A percentile compares a stretch with the other conserved stretches of the same genome.
Evolutionary conservation across 2,113 vertebrate species (phyloP).

Genomic region (Neopipo cinnamomea): DNA sequence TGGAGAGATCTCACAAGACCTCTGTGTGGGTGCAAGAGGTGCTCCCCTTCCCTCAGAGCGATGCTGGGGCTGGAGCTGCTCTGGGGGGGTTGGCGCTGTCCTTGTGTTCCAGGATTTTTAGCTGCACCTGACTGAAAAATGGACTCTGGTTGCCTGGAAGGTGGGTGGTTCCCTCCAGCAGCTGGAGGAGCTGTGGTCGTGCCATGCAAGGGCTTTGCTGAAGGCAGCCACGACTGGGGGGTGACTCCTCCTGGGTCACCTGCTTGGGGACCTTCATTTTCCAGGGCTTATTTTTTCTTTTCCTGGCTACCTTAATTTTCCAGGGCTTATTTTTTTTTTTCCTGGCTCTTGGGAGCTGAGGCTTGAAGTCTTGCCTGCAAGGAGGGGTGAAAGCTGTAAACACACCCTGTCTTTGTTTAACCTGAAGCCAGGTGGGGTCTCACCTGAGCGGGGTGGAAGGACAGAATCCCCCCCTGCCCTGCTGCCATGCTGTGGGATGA

Average conservation of each 20-base stretch:
- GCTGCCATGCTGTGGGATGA: background rate
- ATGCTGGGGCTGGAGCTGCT: background rate
- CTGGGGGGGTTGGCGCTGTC: rapidly evolving
- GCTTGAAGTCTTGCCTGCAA: no score
- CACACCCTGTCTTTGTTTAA: no score
- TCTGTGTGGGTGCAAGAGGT: background rate
- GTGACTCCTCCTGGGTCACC: no score
- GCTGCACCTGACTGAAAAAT: background rate
- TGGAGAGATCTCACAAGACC: background rate
- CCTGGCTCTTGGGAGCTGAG: no score
- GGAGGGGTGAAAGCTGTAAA: no score
- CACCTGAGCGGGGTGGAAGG: background rate
- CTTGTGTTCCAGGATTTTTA: background rate
- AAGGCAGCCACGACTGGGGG: no score
- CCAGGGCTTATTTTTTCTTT: no score
- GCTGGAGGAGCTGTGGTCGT: no score
- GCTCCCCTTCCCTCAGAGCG: background rate
- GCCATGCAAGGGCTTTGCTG: no score
- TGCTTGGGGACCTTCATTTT: no score
- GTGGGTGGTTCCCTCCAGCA: background rate
- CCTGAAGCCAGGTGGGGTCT: background rate
- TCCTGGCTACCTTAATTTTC: no score
- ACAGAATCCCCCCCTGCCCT: background rate
- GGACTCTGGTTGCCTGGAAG: background rate
- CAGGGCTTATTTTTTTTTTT: no score